These are phyloP conservation scores for Onychomys arenicola DNA, from an alignment of 2,797 vertebrate species.

Conservation along the genomic window DNA sequence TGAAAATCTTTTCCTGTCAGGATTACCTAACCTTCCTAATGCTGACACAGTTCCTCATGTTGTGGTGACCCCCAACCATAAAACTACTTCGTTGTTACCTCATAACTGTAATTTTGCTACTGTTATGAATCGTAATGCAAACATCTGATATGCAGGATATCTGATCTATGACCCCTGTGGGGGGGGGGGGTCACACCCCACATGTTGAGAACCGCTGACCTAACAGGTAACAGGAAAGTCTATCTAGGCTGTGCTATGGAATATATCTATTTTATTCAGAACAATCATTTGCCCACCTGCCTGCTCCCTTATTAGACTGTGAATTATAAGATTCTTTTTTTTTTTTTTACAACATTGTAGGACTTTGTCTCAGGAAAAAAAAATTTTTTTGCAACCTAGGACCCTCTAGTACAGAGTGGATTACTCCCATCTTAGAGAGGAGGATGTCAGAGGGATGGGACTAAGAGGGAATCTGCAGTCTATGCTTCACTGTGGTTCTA, in stretches of 20 bases:
- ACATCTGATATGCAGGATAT: not conserved
- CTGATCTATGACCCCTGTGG: not conserved
- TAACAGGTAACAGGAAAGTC: not conserved
- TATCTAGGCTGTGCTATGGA: not conserved
- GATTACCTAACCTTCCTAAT: not conserved
- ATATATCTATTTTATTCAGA: not conserved
- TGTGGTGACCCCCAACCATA: not conserved
- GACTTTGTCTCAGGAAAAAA: not conserved
- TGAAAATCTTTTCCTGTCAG: not conserved
- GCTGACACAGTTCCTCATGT: not conserved
- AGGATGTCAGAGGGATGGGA: not conserved
- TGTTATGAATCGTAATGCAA: not conserved
- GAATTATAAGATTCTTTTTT: conserved; percentile 1
- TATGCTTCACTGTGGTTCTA: not conserved
- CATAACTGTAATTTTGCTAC: not conserved
- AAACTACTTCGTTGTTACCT: not conserved
- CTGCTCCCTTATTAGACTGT: not conserved
- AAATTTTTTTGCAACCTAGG: not conserved
- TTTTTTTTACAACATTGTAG: not conserved
- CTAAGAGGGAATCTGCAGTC: not conserved
- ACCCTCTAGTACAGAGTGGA: not conserved
- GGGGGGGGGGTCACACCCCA: not conserved
- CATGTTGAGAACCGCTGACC: not conserved
- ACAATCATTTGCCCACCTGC: not conserved
- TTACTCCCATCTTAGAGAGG: not conserved